phyloP scores from a whole-genome alignment of 2,113 vertebrate genomes.

The Ramphastos sulfuratus region DNA sequence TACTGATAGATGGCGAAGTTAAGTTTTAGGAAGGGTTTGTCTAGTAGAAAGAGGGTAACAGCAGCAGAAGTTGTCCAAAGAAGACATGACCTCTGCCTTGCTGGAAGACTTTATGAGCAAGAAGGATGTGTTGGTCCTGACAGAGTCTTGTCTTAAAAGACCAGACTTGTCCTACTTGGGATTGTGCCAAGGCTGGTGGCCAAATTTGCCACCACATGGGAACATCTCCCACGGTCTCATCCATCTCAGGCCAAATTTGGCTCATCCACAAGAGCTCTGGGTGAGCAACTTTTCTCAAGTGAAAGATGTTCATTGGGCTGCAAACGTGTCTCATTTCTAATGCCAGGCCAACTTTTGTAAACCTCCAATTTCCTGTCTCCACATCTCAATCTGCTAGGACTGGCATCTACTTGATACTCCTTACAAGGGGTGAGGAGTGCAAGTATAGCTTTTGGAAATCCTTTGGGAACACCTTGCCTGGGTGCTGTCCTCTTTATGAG shows the following conservation, averaged over 20 bases:
- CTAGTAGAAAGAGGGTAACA: neutral
- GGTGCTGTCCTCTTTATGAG: fast-evolving
- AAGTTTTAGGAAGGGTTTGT: neutral
- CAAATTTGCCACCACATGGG: neutral
- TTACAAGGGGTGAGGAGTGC: neutral
- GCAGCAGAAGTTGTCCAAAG: neutral
- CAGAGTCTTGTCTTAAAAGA: neutral
- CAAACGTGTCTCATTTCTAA: neutral
- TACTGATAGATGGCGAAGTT: neutral
- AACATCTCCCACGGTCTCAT: neutral
- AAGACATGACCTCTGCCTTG: fast-evolving
- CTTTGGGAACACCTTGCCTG: neutral
- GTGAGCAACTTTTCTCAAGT: neutral
- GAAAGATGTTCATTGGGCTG: neutral
- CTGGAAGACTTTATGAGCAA: neutral
- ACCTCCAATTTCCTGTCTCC: neutral
- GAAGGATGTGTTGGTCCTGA: neutral
- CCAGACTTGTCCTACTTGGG: neutral
- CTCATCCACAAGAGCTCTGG: neutral
- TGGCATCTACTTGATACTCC: neutral
- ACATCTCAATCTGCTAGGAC: neutral
- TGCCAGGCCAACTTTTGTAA: neutral
- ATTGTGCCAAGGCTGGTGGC: neutral
- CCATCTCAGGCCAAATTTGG: neutral
- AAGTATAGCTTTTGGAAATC: neutral